Percentiles rank a stretch among this genome's conserved stretches.
phyloP scores from a whole-genome alignment of 2,797 vertebrate species.

The Sebastes kiyomatsui region DNA sequence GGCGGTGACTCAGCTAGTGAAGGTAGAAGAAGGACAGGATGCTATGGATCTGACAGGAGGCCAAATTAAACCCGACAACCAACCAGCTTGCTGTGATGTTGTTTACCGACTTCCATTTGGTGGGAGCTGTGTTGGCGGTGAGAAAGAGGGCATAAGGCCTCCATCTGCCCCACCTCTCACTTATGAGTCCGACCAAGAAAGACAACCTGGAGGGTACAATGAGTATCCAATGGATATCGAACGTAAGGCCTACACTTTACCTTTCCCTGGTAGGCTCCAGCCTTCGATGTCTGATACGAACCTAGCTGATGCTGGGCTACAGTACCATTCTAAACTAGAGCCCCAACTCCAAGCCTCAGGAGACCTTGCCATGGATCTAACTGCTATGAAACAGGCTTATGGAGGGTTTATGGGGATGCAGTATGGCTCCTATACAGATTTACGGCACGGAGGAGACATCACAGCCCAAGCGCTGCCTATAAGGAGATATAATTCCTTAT shows the following conservation, averaged over 20 bases:
- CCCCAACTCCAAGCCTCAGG: constrained; percentile 84
- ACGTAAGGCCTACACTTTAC: constrained; percentile 87
- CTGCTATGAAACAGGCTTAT: constrained; percentile 91
- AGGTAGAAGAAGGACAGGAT: constrained; percentile 87
- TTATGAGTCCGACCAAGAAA: constrained; percentile 84
- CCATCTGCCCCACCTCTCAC: constrained; percentile 82
- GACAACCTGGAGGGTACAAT: constrained; percentile 80
- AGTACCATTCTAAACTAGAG: constrained; percentile 87
- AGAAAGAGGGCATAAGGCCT: constrained; percentile 83
- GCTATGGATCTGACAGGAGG: constrained; percentile 90
- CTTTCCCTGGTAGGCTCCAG: constrained; percentile 89
- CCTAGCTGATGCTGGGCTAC: constrained; percentile 89
- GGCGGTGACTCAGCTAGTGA: constrained; percentile 90
- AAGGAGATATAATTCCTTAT: constrained; percentile 93
- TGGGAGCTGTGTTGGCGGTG: constrained; percentile 89
- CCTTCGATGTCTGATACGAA: constrained; percentile 99
- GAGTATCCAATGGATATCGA: constrained; percentile 85
- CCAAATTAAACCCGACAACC: constrained; percentile 91
- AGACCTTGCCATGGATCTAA: constrained; percentile 89
- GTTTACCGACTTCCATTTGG: constrained; percentile 97
- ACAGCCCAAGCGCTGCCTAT: constrained; percentile 89
- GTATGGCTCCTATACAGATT: constrained; percentile 96
- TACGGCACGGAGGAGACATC: constrained; percentile 90
- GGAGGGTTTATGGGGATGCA: constrained; percentile 92
- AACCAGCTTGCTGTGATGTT: constrained; percentile 94